Base-by-base conservation (phyloP, 2,888 invertebrate genomes). In the Parnassius mnemosyne region DNA sequence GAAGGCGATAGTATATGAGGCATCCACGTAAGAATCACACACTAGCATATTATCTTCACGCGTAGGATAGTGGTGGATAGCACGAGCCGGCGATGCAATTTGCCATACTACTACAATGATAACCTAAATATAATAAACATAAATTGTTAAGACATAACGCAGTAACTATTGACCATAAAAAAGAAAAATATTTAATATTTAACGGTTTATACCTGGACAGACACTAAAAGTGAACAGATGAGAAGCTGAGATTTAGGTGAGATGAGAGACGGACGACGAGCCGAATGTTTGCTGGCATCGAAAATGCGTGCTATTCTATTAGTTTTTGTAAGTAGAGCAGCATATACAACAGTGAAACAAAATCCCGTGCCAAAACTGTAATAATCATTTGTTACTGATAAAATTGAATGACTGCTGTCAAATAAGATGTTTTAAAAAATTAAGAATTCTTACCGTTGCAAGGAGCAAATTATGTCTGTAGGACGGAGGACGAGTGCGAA, bases 321-420 rank as follows among this genome's bases (percentile, higher is more conserved):
- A 9, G 99, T 99, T 92, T 99, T 99, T 20, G 99, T 99, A 61
- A 99, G 93, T 34, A 99, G 93, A 3, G 99, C 97, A 0, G 98
- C 98, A 87, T 99, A 99, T 60, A 99, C 98, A 53, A 99, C 96
- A 1, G 98, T 97, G 91, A 99, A 99, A 79, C 98, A 97, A 80
- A 98, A 96, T 1, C 98, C 98, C 0, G 97, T 96, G 11, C 95
- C 94, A 75, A 96, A 96, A 75, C 96, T 96, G 75, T 49, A 49
- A 49, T 9, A 49, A n/a, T 9, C 9, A 9, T 49, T 49, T 13
- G 13, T 49, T 49, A 13, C 11, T 51, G 1, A 51, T 12, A 51
- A 10, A 5, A 51, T 51, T 10, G 9, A 51, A 20, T 10, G 25
- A 10, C 10, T 51, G 25, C 7, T 34, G 34, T 34, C 34, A 34